Evolutionary conservation across 2,113 vertebrate genomes (phyloP), one percentile per base, ranked within the genome.

Genomic region (Melanerpes aurifrons): DNA sequence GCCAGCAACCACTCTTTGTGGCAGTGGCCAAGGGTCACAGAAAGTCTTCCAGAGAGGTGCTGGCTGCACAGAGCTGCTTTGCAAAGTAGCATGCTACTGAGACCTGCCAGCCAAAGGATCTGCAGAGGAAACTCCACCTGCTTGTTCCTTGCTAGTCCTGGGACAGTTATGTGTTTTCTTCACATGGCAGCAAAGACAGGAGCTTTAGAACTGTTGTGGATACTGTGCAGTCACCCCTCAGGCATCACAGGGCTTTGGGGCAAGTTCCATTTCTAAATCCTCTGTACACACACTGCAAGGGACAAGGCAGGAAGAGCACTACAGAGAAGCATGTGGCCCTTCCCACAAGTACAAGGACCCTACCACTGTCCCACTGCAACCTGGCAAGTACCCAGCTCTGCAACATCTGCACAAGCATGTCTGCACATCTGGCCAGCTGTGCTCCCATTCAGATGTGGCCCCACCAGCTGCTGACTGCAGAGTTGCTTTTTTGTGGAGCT

Each of bases 211-310:
- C 22, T 1, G 1, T 4, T 6, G 9, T 29, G 58, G 21, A 20
- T 58, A 14, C 17, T n/a, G 25, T 0, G 1, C 14, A 50, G 67
- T 24, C 19, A 3, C 10, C 29, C 19, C 12, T 35, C 10, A 9
- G 45, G 15, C 31, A 54, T 32, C 0, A 0, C 12, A 50, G 35
- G n/a, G 26, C 28, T 40, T 28, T 0, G 0, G 29, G 24, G 26
- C 3, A 3, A 54, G 2, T 2, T 3, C 31, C 0, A 1, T 19
- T 35, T 31, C 20, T 20, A 43, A 22, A 5, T 4, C 8, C 56
- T 58, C 18, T 1, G 0, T 20, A 2, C 14, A 0, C 0, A 0
- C 1, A 13, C 8, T 16, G 17, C 0, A 0, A 25, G 28, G 21
- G 4, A 19, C 2, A 1, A 32, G 15, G 70, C 67, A 35, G 29